These are phyloP conservation scores for Oceanites oceanicus DNA, from an alignment of 2,113 vertebrate species.

Conservation along the genomic window DNA sequence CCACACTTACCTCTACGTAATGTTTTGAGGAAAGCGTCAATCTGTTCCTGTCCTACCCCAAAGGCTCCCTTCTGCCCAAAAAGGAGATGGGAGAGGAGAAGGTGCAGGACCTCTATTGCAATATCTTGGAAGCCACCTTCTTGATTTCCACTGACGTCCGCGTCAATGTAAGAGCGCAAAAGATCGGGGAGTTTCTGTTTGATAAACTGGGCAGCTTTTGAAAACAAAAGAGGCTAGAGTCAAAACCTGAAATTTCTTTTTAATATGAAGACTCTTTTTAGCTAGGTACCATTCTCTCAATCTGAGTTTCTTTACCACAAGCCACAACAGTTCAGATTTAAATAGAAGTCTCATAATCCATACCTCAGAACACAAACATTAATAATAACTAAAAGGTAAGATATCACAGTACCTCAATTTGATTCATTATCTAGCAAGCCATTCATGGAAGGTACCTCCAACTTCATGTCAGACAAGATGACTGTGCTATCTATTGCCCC, in stretches of 20 bases:
- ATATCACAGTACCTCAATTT: background rate
- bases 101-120: slow-evolving; percentile 99
- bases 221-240: slow-evolving; percentile 6
- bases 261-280: background rate
- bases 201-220: slow-evolving; percentile 90
- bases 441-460: background rate
- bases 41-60: slow-evolving; percentile 98
- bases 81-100: slow-evolving; percentile 98
- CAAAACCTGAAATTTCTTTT: background rate
- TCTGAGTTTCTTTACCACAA: background rate
- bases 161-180: slow-evolving; percentile 97
- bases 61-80: slow-evolving; percentile 99
- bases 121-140: slow-evolving; percentile 99
- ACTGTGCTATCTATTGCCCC: background rate
- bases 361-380: background rate
- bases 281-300: background rate
- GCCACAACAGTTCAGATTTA: background rate
- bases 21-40: slow-evolving; percentile 98
- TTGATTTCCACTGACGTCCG: slow-evolving; percentile 96
- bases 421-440: background rate
- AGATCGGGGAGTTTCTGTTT: slow-evolving; percentile 99
- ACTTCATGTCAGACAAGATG: background rate
- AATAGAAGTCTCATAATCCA: background rate
- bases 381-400: background rate
- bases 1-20: slow-evolving; percentile 91